Percentiles rank a stretch among this genome's conserved stretches.
These are phyloP conservation scores for Hepsetus odoe DNA, from an alignment of 2,113 vertebrate genomes.

Conservation along the genomic window DNA sequence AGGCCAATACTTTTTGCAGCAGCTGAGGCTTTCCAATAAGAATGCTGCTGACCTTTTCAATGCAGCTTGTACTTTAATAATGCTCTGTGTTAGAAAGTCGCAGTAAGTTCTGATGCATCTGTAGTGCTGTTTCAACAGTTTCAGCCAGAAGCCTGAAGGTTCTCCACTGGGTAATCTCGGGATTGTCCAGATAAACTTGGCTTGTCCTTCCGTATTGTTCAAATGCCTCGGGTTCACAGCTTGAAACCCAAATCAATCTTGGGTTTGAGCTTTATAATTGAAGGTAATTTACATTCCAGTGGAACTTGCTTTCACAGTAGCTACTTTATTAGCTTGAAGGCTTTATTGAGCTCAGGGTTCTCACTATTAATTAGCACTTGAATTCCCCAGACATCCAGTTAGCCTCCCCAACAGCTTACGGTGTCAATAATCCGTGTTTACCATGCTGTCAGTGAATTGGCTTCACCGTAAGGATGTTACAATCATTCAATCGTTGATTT, in stretches of 20 bases:
- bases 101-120: too few relatives aligned
- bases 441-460: slow-evolving; percentile 2
- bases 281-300: background rate
- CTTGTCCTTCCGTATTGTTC: background rate
- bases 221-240: background rate
- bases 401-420: slow-evolving; percentile 21
- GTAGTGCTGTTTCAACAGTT: too few relatives aligned
- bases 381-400: slow-evolving; percentile 31
- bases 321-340: slow-evolving; percentile 24
- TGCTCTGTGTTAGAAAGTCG: too few relatives aligned
- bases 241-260: background rate
- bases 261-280: slow-evolving; percentile 10
- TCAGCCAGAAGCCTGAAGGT: too few relatives aligned
- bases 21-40: background rate
- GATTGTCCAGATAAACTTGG: background rate
- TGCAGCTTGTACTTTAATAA: background rate
- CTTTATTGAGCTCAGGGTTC: slow-evolving; percentile 1
- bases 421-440: slow-evolving; percentile 18
- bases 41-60: background rate
- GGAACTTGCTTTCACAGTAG: slow-evolving; percentile 6
- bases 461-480: background rate
- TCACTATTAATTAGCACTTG: slow-evolving; percentile 29
- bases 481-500: slow-evolving; percentile 11
- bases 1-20: background rate
- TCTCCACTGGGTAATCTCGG: too few relatives aligned